Conservation (phyloP, 2,797 vertebrate species). For the Graptemys geographica region DNA sequence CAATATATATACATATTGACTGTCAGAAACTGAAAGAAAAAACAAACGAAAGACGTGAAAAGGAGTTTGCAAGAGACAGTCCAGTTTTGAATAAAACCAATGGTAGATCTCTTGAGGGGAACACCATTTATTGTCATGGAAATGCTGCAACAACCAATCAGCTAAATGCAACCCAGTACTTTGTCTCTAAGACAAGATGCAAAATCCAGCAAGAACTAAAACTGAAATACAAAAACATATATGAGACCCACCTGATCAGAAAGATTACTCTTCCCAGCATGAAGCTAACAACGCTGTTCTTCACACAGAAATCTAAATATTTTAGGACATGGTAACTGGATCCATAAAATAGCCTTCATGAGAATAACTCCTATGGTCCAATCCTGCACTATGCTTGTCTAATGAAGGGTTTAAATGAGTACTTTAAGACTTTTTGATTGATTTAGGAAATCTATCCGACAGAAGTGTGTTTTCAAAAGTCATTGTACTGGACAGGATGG, state of each 20-base stretch:
- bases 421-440: background rate
- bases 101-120: background rate
- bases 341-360: background rate
- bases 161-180: background rate
- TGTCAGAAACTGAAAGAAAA: background rate
- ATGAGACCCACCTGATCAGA: background rate
- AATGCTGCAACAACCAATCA: background rate
- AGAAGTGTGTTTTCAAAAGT: background rate
- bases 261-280: background rate
- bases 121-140: background rate
- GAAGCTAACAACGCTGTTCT: background rate
- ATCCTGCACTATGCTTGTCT: background rate
- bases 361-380: background rate
- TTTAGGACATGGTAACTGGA: background rate
- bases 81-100: background rate
- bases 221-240: background rate
- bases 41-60: background rate
- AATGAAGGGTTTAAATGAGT: background rate
- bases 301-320: background rate
- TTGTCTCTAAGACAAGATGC: background rate
- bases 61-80: background rate
- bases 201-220: background rate
- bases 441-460: background rate
- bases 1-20: background rate
- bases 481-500: background rate